Conservation (phyloP, 2,113 vertebrate species). For the Salvelinus sp. region DNA sequence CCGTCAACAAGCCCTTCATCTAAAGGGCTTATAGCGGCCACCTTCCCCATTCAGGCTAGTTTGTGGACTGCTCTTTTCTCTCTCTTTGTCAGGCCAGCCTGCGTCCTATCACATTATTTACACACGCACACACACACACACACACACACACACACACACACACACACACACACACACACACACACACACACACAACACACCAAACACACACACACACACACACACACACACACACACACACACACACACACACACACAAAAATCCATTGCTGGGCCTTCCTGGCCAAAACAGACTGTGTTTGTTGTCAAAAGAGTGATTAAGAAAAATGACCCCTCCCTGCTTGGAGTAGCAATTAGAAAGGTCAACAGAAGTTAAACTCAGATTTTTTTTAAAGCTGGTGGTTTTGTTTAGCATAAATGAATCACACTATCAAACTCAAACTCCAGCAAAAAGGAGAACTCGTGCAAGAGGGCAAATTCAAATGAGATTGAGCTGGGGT, state of each 20-base stretch:
- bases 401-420: constrained; percentile 42
- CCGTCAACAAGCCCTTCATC: constrained; percentile 39
- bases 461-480: constrained; percentile 17
- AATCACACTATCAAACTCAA: constrained; percentile 61
- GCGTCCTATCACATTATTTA: constrained; percentile 47
- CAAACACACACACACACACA: neutral
- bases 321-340: constrained; percentile 40
- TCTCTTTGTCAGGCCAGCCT: neutral
- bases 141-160: constrained; percentile 14
- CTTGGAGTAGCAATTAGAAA: constrained; percentile 33
- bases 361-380: constrained; percentile 59
- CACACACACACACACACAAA: constrained; percentile 1
- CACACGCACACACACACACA: constrained; percentile 33
- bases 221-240: constrained; percentile 4
- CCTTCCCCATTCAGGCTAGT: constrained; percentile 66
- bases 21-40: constrained; percentile 51
- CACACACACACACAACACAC: neutral
- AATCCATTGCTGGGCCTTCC: constrained; percentile 46
- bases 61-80: constrained; percentile 62
- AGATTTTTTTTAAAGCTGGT: constrained; percentile 37
- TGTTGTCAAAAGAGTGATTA: constrained; percentile 65
- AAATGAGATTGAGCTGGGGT: constrained; percentile 4
- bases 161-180: neutral
- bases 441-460: constrained; percentile 40
- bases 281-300: constrained; percentile 63